Percentiles rank a stretch among this genome's conserved stretches.
phyloP scores from a whole-genome alignment of 2,888 invertebrate genomes.

The Trachelus tabidus region DNA sequence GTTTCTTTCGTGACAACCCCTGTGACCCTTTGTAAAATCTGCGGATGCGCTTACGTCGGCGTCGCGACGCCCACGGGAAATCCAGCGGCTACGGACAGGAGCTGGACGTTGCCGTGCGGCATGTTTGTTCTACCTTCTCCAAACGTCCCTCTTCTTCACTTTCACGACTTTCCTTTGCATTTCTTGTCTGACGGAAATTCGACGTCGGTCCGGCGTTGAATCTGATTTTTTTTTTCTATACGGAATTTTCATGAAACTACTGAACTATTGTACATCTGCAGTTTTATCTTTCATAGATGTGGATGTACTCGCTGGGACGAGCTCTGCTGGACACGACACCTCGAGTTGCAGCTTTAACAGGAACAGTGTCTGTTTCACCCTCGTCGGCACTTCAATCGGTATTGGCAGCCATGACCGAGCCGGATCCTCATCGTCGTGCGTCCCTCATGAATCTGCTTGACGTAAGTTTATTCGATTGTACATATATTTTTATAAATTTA shows the following conservation, averaged over 20 bases:
- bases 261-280: neutral
- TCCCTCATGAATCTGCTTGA: conserved; percentile 73
- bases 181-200: neutral
- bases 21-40: neutral
- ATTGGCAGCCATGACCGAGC: conserved; percentile 70
- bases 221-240: neutral
- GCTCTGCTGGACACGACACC: conserved; percentile 69
- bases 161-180: neutral
- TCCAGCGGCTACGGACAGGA: conserved; percentile 13
- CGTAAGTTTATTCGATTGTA: conserved; percentile 64
- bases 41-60: neutral
- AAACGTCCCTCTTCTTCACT: neutral
- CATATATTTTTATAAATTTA: neutral
- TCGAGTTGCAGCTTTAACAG: conserved; percentile 62
- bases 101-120: conserved; percentile 20
- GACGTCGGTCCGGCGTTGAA: neutral
- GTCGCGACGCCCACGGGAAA: conserved; percentile 30
- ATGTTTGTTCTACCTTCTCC: conserved; percentile 22
- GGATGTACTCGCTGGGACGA: conserved; percentile 72
- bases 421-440: conserved; percentile 68
- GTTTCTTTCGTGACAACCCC: neutral
- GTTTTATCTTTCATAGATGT: conserved; percentile 68
- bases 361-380: conserved; percentile 66
- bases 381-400: conserved; percentile 69
- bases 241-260: neutral